Percentiles rank a stretch among this genome's conserved stretches.
phyloP scores from a whole-genome alignment of 2,888 invertebrate genomes.

The Megastigmus dorsalis region DNA sequence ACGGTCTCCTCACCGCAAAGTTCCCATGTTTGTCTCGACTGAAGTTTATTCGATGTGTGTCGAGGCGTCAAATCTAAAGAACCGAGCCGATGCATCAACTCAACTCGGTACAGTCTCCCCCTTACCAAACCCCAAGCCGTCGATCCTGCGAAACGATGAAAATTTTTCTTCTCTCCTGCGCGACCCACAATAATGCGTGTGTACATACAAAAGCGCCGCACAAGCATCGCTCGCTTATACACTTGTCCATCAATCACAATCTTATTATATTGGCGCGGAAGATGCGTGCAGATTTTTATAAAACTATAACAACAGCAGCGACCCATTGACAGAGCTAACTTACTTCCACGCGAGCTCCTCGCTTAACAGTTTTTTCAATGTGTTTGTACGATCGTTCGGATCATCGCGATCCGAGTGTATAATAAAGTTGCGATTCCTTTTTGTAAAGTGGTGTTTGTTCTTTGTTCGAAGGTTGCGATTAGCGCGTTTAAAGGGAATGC shows the following conservation, averaged over 20 bases:
- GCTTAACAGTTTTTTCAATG: too few relatives aligned
- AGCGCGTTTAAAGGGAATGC: too few relatives aligned
- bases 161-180: background rate
- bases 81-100: slow-evolving; percentile 11
- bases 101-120: background rate
- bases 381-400: too few relatives aligned
- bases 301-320: background rate
- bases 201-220: background rate
- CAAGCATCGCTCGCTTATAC: slow-evolving; percentile 2
- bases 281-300: background rate
- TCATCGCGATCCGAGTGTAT: too few relatives aligned
- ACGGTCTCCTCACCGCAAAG: too few relatives aligned
- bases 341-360: background rate
- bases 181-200: slow-evolving; percentile 5
- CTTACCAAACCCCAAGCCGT: too few relatives aligned
- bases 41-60: too few relatives aligned
- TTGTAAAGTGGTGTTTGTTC: too few relatives aligned
- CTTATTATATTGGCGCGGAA: slow-evolving; percentile 3
- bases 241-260: slow-evolving; percentile 23
- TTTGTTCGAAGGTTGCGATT: too few relatives aligned
- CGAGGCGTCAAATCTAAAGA: background rate
- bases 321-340: background rate
- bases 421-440: too few relatives aligned
- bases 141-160: background rate
- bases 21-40: too few relatives aligned